Evolutionary conservation across 1,140 invertebrate species (phyloP), one percentile per base, ranked within the genome.

Genomic region (Lucilia cuprina): DNA sequence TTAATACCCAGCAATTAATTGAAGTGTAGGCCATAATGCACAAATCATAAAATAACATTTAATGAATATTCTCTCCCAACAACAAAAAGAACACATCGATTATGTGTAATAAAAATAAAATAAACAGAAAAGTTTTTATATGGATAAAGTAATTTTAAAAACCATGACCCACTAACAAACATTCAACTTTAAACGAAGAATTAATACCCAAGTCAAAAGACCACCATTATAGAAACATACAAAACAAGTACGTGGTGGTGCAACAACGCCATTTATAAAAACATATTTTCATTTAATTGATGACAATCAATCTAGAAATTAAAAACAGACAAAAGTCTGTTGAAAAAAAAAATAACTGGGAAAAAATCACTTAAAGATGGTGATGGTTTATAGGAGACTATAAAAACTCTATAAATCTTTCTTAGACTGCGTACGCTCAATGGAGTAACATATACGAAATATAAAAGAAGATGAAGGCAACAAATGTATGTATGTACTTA

Each of bases 291-390:
- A 19, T 80, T 80, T 80, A 80, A 80, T 80, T 80, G 77, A 80
- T 50, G 41, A 80, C 41, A 80, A 80, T 80, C 41, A 80, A 80
- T 50, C 21, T 50, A 30, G 41, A 19, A 80, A 80, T 21, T 50
- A 80, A 49, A 47, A 80, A 80, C 77, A 80, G 75, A 47, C 75
- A 49, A 41, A 49, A 49, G 77, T 12, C n/a, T 50, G 41, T 47
- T 8, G 19, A 2, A n/a, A 21, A 50, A 80, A 4, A 19, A 21
- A 50, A 78, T 35, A 17, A 78, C 13, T 30, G 5, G 9, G 19
- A 19, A 25, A 49, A 80, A 80, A 80, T 80, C 77, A 80, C 77
- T 80, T 80, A 80, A 80, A 80, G 41, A 49, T 41, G 55, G 55
- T 70, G 41, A 80, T 80, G 77, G 41, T 49, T 80, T 80, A 50